phyloP scores from a whole-genome alignment of 2,888 invertebrate genomes.

The Sphinx pinastri region DNA sequence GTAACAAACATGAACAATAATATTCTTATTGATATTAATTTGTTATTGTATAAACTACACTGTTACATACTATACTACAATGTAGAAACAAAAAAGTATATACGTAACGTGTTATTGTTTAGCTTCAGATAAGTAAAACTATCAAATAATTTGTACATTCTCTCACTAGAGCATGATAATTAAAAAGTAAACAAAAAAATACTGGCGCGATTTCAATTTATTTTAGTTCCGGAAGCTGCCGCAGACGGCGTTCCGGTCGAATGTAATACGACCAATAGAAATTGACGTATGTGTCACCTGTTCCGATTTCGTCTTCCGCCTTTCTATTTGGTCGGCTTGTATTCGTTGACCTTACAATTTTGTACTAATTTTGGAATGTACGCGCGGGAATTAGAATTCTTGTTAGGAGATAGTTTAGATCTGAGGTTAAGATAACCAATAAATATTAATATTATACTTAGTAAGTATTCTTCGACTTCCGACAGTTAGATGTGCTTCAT shows the following conservation, averaged over 20 bases:
- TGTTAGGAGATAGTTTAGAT: background rate
- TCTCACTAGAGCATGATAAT: background rate
- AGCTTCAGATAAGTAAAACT: background rate
- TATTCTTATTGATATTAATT: background rate
- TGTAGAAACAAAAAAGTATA: background rate
- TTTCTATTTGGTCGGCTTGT: slow-evolving; percentile 47
- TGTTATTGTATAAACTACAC: too few relatives aligned
- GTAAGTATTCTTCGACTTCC: too few relatives aligned
- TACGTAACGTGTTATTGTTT: background rate
- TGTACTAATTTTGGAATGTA: slow-evolving; percentile 3
- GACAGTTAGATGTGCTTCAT: too few relatives aligned
- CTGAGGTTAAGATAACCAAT: too few relatives aligned
- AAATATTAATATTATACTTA: too few relatives aligned
- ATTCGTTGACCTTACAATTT: slow-evolving; percentile 60
- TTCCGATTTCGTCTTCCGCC: slow-evolving; percentile 28
- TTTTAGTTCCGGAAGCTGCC: slow-evolving; percentile 31
- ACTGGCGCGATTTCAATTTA: slow-evolving; percentile 32
- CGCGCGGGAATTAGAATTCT: background rate
- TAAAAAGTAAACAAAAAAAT: background rate
- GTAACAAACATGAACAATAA: background rate
- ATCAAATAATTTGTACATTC: background rate
- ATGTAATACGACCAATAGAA: slow-evolving; percentile 47
- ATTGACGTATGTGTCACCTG: slow-evolving; percentile 22
- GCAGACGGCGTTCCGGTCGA: slow-evolving; percentile 45
- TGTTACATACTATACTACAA: background rate